Percentiles rank a stretch among this genome's conserved stretches.
These are phyloP conservation scores for Alouatta palliata DNA, from an alignment of 2,113 vertebrate genomes.

Conservation along the genomic window DNA sequence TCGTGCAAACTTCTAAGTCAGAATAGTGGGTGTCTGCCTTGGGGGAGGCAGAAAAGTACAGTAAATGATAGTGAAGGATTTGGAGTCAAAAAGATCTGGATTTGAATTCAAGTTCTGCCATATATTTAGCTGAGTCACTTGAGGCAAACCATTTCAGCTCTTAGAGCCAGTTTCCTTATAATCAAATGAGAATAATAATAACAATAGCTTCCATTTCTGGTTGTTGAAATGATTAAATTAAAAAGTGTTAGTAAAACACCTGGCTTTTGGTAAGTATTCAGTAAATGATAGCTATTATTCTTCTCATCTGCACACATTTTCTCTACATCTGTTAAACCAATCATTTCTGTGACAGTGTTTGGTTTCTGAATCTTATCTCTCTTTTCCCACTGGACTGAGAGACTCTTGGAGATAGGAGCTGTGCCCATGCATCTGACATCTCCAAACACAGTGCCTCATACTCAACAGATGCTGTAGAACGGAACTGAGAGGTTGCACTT, in stretches of 20 bases:
- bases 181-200: background rate
- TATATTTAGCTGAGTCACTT: background rate
- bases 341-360: background rate
- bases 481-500: background rate
- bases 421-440: background rate
- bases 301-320: slow-evolving; percentile 30
- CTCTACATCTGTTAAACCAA: background rate
- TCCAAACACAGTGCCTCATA: background rate
- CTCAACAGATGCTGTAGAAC: background rate
- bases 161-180: background rate
- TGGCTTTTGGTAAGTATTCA: background rate
- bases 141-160: background rate
- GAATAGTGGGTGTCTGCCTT: background rate
- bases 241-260: background rate
- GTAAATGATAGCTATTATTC: background rate
- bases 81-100: background rate
- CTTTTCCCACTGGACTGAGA: background rate
- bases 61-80: background rate
- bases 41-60: background rate
- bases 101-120: background rate
- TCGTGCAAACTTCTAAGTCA: background rate
- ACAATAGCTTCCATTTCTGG: background rate
- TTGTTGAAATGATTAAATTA: slow-evolving; percentile 1
- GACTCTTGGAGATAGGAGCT: background rate
- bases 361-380: background rate